Conservation (phyloP, 1,140 invertebrate genomes). For the Aphelenchoides fujianensis region DNA sequence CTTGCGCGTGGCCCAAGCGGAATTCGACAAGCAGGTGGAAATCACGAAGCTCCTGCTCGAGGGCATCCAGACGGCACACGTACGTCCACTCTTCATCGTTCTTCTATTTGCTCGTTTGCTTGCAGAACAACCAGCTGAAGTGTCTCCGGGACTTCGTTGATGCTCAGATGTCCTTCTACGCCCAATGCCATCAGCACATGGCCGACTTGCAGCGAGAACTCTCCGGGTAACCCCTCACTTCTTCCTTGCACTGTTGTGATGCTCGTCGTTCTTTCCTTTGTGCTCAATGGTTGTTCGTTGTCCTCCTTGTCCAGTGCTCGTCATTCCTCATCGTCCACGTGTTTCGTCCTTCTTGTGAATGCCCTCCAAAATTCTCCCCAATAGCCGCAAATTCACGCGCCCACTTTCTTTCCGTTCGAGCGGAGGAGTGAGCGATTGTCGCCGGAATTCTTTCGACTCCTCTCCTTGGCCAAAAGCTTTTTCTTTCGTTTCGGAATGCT, state of each 20-base stretch:
- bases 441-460: too few relatives aligned
- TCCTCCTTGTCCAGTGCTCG: too few relatives aligned
- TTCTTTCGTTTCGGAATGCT: too few relatives aligned
- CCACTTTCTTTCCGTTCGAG: too few relatives aligned
- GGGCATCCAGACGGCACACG: conserved; percentile 75
- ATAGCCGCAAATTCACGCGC: too few relatives aligned
- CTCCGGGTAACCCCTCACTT: conserved; percentile 71
- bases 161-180: conserved; percentile 79
- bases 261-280: not conserved
- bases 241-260: not conserved
- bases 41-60: conserved; percentile 85
- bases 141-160: conserved; percentile 84
- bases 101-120: conserved; percentile 25
- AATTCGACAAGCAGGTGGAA: conserved; percentile 88
- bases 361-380: too few relatives aligned
- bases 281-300: too few relatives aligned
- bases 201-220: conserved; percentile 81
- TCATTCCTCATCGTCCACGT: too few relatives aligned
- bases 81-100: conserved; percentile 61
- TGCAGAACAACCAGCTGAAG: conserved; percentile 78
- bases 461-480: too few relatives aligned
- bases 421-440: too few relatives aligned
- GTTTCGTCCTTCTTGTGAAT: too few relatives aligned
- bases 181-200: conserved; percentile 83
- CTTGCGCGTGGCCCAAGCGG: conserved; percentile 79